phyloP scores from a whole-genome alignment of 2,797 vertebrate species.

The Chelonia mydas region DNA sequence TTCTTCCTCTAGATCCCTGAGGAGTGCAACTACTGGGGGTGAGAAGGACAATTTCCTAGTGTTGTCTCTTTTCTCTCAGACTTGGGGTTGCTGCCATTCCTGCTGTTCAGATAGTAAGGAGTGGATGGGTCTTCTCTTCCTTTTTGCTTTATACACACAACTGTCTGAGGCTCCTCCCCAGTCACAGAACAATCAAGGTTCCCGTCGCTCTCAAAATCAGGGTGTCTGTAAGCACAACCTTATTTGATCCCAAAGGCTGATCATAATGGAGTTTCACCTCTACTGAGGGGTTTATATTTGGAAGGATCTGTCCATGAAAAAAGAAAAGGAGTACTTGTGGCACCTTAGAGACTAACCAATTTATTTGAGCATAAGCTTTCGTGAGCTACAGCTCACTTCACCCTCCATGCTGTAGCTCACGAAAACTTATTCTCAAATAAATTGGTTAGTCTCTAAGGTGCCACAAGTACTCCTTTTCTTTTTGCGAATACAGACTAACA shows the following conservation, averaged over 20 bases:
- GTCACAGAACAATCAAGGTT: background rate
- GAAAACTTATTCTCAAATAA: too few species aligned
- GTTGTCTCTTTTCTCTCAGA: background rate
- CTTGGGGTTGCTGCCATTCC: fast-evolving
- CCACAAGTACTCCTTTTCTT: too few species aligned
- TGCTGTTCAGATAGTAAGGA: background rate
- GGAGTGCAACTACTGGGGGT: background rate
- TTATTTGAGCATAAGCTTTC: too few species aligned
- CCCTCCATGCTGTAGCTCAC: too few species aligned
- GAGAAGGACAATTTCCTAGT: too few species aligned
- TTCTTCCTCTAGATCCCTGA: background rate
- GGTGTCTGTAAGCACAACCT: background rate
- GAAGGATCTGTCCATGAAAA: too few species aligned
- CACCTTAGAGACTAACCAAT: too few species aligned
- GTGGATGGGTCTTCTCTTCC: background rate
- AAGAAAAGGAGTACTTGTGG: too few species aligned
- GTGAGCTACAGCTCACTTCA: too few species aligned
- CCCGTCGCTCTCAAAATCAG: background rate
- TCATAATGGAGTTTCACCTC: background rate
- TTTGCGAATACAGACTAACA: too few species aligned
- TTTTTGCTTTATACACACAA: background rate
- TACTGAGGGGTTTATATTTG: background rate
- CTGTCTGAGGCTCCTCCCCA: background rate
- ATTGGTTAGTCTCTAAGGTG: too few species aligned
- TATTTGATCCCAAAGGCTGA: background rate